These are phyloP conservation scores for Diplolepis rosae DNA, from an alignment of 2,888 invertebrate genomes.

Conservation along the genomic window DNA sequence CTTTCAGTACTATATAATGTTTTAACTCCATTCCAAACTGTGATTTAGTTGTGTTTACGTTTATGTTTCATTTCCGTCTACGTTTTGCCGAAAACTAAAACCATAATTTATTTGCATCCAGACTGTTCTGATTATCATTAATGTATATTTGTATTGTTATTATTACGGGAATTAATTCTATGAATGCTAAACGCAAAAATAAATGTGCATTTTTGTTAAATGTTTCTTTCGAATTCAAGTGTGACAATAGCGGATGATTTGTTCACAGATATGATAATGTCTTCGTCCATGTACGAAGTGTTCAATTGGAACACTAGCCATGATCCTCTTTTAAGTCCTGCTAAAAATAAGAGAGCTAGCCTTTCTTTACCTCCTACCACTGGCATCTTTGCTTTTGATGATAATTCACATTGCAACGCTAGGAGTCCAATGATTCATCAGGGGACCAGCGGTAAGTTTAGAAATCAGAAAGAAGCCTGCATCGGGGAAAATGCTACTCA, in stretches of 20 bases:
- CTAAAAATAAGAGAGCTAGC: constrained; percentile 72
- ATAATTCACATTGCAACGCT: constrained; percentile 71
- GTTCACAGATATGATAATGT: constrained; percentile 79
- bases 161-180: not conserved
- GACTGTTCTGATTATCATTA: not conserved
- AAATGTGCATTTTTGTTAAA: not conserved
- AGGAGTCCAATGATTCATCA: constrained; percentile 70
- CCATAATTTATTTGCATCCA: not conserved
- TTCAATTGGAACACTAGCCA: constrained; percentile 79
- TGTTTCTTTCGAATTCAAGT: not conserved
- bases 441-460: constrained; percentile 71
- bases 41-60: not conserved
- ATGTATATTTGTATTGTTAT: not conserved
- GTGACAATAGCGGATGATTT: constrained; percentile 42
- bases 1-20: not conserved
- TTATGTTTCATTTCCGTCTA: not conserved
- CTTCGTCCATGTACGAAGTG: constrained; percentile 84
- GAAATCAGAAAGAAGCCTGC: constrained; percentile 43
- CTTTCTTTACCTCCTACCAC: constrained; percentile 72
- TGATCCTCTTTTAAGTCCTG: constrained; percentile 72
- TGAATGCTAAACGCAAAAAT: not conserved
- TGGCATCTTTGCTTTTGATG: constrained; percentile 72
- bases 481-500: constrained; percentile 44
- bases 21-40: not conserved
- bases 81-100: not conserved